phyloP scores from a whole-genome alignment of 2,113 vertebrate species.

The Sander vitreus region DNA sequence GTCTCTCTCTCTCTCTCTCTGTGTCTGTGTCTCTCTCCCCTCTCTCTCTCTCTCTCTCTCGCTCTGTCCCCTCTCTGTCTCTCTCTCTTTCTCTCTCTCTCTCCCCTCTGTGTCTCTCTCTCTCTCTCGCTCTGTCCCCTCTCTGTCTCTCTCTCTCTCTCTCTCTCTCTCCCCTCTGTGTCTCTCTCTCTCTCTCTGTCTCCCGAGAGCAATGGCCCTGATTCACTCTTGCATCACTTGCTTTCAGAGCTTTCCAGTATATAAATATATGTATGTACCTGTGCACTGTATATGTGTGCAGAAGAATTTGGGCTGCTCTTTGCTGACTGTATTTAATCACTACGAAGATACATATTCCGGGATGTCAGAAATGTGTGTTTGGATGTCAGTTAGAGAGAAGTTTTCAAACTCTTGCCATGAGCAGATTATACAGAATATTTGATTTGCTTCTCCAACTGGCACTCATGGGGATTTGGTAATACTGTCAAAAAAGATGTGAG shows the following conservation, averaged over 20 bases:
- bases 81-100: too few relatives aligned
- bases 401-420: slow-evolving; percentile 56
- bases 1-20: too few relatives aligned
- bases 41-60: too few relatives aligned
- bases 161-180: too few relatives aligned
- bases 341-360: slow-evolving; percentile 16
- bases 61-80: too few relatives aligned
- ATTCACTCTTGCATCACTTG: slow-evolving; percentile 17
- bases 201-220: background rate
- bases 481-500: slow-evolving; percentile 71
- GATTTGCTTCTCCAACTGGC: slow-evolving; percentile 65
- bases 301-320: background rate
- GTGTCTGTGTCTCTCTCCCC: too few relatives aligned
- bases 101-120: too few relatives aligned
- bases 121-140: too few relatives aligned
- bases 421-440: slow-evolving; percentile 83
- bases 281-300: background rate
- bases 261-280: background rate
- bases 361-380: slow-evolving; percentile 56
- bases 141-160: too few relatives aligned
- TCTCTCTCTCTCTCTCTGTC: too few relatives aligned
- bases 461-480: slow-evolving; percentile 65
- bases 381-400: slow-evolving; percentile 64
- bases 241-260: slow-evolving; percentile 3
- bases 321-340: slow-evolving; percentile 13